Conservation (phyloP, 2,888 invertebrate genomes). For the Brenthis ino region DNA sequence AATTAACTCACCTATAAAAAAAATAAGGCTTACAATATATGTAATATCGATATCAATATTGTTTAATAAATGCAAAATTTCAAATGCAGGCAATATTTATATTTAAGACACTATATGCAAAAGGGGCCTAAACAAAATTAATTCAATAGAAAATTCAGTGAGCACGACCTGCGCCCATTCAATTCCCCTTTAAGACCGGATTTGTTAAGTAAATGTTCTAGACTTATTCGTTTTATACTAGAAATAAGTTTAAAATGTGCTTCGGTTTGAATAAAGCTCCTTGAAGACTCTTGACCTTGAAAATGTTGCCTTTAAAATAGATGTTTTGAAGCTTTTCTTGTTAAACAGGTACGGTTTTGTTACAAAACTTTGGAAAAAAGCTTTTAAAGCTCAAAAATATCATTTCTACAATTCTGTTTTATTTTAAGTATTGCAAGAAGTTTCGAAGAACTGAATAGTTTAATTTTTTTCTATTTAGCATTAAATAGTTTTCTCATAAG, state of each 20-base stretch:
- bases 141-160: constrained; percentile 38
- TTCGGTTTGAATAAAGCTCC: background rate
- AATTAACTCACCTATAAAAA: no score
- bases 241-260: constrained; percentile 15
- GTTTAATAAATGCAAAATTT: no score
- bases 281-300: constrained; percentile 1
- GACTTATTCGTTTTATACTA: constrained; percentile 22
- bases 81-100: background rate
- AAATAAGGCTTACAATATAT: no score
- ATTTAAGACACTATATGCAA: constrained; percentile 7
- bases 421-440: no score
- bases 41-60: no score
- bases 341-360: background rate
- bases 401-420: no score
- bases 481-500: no score
- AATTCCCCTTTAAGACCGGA: constrained; percentile 32
- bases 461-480: no score
- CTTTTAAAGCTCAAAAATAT: no score
- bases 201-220: constrained; percentile 33
- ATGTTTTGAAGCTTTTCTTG: background rate
- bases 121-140: constrained; percentile 34
- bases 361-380: no score
- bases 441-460: no score
- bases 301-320: background rate
- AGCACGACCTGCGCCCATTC: constrained; percentile 35